phyloP scores from a whole-genome alignment of 2,888 invertebrate genomes.

The Yponomeuta plumbellus region DNA sequence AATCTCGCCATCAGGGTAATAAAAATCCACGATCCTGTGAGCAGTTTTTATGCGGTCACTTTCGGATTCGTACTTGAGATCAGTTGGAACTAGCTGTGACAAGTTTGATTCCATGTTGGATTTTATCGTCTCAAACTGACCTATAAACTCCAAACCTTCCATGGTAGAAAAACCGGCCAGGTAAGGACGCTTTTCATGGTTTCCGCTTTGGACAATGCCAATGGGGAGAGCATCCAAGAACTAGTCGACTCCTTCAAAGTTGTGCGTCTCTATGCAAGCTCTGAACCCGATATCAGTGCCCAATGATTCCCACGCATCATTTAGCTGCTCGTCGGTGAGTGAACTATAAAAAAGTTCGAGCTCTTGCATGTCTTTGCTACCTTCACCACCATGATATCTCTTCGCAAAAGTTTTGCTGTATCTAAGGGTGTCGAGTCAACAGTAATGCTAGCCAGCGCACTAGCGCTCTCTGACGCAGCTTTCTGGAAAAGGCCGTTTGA shows the following conservation, averaged over 20 bases:
- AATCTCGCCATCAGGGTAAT: not conserved
- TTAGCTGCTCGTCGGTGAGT: not conserved
- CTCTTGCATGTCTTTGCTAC: not conserved
- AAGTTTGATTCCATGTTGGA: conserved; percentile 7
- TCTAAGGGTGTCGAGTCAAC: not conserved
- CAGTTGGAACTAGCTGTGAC: conserved; percentile 4
- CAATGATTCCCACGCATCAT: not conserved
- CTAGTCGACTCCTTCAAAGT: not conserved
- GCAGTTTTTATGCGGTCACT: not conserved
- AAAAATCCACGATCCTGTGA: conserved; percentile 8
- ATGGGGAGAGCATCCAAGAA: conserved; percentile 6
- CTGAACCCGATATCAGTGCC: not conserved
- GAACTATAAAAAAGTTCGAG: conserved; percentile 4
- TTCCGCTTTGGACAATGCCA: conserved; percentile 8
- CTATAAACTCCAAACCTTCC: conserved; percentile 6
- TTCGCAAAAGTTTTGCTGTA: conserved; percentile 2
- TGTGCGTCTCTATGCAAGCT: conserved; percentile 8
- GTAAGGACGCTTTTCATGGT: conserved; percentile 7
- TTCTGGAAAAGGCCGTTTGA: conserved; percentile 11
- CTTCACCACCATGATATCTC: not conserved
- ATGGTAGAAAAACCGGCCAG: conserved; percentile 13
- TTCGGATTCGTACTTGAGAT: not conserved
- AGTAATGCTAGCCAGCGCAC: not conserved
- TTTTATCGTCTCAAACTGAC: not conserved
- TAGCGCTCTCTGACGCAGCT: conserved; percentile 14